A percentile compares a stretch with the other conserved stretches of the same genome.
Evolutionary conservation across 2,888 invertebrate species (phyloP).

Genomic region (Sturmia bella): DNA sequence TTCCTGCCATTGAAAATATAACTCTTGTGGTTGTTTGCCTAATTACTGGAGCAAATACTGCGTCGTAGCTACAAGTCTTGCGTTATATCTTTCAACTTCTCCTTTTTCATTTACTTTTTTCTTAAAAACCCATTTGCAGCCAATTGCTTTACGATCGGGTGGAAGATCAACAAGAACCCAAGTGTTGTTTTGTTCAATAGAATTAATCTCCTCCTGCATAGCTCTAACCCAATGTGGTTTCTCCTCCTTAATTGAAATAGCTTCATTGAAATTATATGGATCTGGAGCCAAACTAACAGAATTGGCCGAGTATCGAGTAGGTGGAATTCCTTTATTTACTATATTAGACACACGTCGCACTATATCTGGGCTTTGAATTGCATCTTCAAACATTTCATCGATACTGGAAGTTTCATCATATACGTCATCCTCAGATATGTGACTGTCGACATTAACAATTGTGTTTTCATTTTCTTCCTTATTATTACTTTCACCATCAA

Average conservation of each 20-base stretch:
- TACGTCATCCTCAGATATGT: too few species aligned
- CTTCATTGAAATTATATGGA: constrained; percentile 46
- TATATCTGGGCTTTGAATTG: constrained; percentile 5
- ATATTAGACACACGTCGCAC: constrained; percentile 13
- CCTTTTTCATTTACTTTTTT: constrained; percentile 24
- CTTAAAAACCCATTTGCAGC: constrained; percentile 36
- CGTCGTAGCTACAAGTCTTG: constrained; percentile 21
- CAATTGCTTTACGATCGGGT: constrained; percentile 8
- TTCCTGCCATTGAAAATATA: neutral
- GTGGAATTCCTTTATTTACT: neutral
- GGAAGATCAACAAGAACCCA: constrained; percentile 30
- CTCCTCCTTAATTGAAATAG: constrained; percentile 53
- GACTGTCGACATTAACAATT: constrained; percentile 1
- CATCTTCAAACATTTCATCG: constrained; percentile 4
- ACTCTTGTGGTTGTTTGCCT: neutral
- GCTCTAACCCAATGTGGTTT: constrained; percentile 19
- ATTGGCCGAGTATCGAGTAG: neutral
- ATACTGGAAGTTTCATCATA: neutral
- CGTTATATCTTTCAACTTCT: constrained; percentile 20
- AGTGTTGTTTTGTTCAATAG: constrained; percentile 16
- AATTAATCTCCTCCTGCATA: constrained; percentile 5
- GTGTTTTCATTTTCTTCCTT: neutral
- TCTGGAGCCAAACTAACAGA: constrained; percentile 22
- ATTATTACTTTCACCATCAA: neutral
- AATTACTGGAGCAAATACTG: constrained; percentile 23